These are phyloP conservation scores for Allacma fusca DNA, from an alignment of 2,888 invertebrate genomes.

Conservation along the genomic window DNA sequence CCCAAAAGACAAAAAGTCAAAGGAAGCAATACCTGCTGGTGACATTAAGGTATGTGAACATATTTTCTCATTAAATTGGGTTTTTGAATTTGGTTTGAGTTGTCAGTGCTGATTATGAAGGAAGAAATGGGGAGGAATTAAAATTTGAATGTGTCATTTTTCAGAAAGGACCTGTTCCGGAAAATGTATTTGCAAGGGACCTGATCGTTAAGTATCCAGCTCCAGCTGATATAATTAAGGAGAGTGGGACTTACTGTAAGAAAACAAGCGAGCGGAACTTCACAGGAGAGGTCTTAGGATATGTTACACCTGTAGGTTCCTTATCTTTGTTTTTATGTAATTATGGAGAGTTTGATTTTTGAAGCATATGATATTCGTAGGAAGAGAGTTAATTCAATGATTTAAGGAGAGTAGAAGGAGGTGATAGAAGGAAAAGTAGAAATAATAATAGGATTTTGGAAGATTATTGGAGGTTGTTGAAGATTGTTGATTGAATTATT, in stretches of 20 bases:
- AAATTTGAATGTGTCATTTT: slow-evolving; percentile 13
- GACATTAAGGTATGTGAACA: slow-evolving; percentile 42
- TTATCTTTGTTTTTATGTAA: not conserved
- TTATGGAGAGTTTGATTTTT: not conserved
- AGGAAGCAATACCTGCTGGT: slow-evolving; percentile 38
- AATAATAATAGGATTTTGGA: no score
- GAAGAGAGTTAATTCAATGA: no score
- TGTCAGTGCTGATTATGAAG: not conserved
- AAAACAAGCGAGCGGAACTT: slow-evolving; percentile 74
- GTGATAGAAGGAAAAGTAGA: no score
- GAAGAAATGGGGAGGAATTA: not conserved
- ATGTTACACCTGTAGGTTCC: slow-evolving; percentile 82
- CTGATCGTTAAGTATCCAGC: slow-evolving; percentile 75
- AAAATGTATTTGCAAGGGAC: slow-evolving; percentile 75
- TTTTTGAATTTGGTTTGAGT: not conserved
- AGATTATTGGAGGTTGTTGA: no score
- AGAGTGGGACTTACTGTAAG: slow-evolving; percentile 78
- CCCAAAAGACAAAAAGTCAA: slow-evolving; percentile 56
- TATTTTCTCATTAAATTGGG: not conserved
- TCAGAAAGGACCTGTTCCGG: slow-evolving; percentile 69
- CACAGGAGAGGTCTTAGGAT: slow-evolving; percentile 81
- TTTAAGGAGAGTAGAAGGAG: no score
- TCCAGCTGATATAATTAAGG: slow-evolving; percentile 77
- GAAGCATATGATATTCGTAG: no score
- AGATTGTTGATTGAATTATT: not conserved